phyloP scores from a whole-genome alignment of 2,888 invertebrate species.

The Phortica okadai region DNA sequence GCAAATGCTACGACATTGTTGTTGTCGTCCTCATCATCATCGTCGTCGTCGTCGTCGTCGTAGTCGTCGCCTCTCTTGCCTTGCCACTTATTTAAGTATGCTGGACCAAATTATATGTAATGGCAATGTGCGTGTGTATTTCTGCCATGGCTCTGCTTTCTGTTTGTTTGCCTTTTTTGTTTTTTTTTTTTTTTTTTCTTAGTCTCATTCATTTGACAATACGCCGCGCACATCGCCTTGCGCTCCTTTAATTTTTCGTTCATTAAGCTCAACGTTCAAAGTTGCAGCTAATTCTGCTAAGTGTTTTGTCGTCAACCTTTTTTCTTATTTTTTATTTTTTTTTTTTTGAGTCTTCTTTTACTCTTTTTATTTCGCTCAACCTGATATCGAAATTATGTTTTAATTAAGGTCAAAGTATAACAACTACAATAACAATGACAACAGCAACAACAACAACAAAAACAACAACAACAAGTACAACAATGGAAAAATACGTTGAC shows the following conservation, averaged over 20 bases:
- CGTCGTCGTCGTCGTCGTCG: not conserved
- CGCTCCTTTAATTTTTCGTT: too few species aligned
- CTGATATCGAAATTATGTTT: conserved; percentile 52
- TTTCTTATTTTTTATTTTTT: not conserved
- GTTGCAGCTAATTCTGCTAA: conserved; percentile 56
- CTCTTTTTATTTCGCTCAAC: conserved; percentile 46
- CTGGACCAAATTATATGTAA: not conserved
- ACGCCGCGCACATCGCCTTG: too few species aligned
- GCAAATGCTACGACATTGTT: too few species aligned
- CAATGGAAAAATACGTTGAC: not conserved
- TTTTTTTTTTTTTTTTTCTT: too few species aligned
- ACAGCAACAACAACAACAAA: not conserved
- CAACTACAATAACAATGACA: not conserved
- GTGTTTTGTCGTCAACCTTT: conserved; percentile 56
- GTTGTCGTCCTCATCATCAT: too few species aligned
- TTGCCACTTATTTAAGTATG: not conserved
- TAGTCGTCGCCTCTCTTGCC: too few species aligned
- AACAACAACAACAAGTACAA: not conserved
- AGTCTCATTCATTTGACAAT: too few species aligned
- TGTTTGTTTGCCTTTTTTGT: too few species aligned
- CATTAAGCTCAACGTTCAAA: too few species aligned
- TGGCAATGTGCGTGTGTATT: too few species aligned
- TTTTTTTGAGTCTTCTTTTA: not conserved
- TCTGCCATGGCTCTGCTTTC: too few species aligned
- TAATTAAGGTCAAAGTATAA: conserved; percentile 55